Percentiles rank a stretch among this genome's conserved stretches.
Evolutionary conservation across 1,140 invertebrate species (phyloP).

Genomic region (Nomia melanderi): DNA sequence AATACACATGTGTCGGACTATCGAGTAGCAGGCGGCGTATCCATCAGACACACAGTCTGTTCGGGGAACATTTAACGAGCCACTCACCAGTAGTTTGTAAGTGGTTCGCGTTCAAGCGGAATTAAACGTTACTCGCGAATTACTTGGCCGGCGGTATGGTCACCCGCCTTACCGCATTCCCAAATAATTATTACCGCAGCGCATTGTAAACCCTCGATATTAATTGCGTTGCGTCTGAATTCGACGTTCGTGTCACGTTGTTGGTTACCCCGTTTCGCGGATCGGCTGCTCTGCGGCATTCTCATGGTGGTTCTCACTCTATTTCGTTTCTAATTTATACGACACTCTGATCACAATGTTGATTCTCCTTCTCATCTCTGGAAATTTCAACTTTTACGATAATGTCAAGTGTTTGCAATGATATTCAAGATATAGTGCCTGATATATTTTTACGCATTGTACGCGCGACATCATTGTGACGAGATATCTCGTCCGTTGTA

Average conservation of each 20-base stretch:
- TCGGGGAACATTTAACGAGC: constrained; percentile 38
- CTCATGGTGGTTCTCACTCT: too few species aligned
- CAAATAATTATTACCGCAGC: constrained; percentile 8
- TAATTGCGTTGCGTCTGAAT: neutral
- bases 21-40: neutral
- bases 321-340: too few species aligned
- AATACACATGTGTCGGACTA: neutral
- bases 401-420: too few species aligned
- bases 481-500: too few species aligned
- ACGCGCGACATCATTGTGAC: too few species aligned
- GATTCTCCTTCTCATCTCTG: too few species aligned
- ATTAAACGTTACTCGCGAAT: constrained; percentile 37
- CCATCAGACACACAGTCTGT: constrained; percentile 5
- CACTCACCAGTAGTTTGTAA: constrained; percentile 27
- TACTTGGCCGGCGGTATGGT: constrained; percentile 2
- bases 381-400: too few species aligned
- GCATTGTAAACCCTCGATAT: neutral
- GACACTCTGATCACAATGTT: too few species aligned
- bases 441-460: too few species aligned
- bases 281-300: neutral
- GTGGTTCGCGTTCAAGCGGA: constrained; percentile 10
- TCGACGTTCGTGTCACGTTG: neutral
- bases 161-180: neutral
- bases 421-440: too few species aligned
- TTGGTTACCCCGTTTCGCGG: neutral